Evolutionary conservation across 2,888 invertebrate species (phyloP), one percentile per base, ranked within the genome.

Genomic region (Drosophila buzzatii): DNA sequence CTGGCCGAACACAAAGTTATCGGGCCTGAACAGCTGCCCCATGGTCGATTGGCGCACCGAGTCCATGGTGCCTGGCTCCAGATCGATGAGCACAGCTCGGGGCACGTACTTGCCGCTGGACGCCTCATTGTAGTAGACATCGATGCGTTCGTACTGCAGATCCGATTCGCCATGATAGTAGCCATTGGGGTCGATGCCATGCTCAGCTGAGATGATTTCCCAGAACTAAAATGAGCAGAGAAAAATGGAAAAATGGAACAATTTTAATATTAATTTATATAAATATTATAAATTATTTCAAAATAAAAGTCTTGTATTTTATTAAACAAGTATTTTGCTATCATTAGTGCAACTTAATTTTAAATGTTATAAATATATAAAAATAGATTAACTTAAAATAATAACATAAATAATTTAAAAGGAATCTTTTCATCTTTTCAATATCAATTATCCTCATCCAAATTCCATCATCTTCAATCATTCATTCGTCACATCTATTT

Each of bases 21-120:
- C 97, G 9, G 98, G 98, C 61, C 97, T 93, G 94, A 97, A 98
- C 72, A 97, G 94, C 90, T 96, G 95, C 0, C 97, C 97, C 92
- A 96, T 97, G 3, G 96, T 95, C 44, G 96, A 96, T 51, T 96
- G 95, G 79, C 97, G 94, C 85, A 98, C 96, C 8, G 96, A 95
- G 92, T 98, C 98, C 97, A 98, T 97, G 18, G 98, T 97, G 7
- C 97, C 97, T 0, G 97, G 97, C 93, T 98, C 98, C 91, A 98
- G 93, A 93, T 98, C 98, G 58, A 98, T 96, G 73, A 98, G 94
- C 37, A 98, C 95, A 0, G 97, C 97, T 16, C 98, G 94, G 0
- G 98, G 98, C 8, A 98, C 97, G 93, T 95, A 98, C 91, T 96
- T 96, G 93, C 94, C 94, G 69, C 94, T 94, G 41, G 94, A 94